Base-by-base conservation (phyloP, 2,797 vertebrate species). In the Lagodon rhomboides region DNA sequence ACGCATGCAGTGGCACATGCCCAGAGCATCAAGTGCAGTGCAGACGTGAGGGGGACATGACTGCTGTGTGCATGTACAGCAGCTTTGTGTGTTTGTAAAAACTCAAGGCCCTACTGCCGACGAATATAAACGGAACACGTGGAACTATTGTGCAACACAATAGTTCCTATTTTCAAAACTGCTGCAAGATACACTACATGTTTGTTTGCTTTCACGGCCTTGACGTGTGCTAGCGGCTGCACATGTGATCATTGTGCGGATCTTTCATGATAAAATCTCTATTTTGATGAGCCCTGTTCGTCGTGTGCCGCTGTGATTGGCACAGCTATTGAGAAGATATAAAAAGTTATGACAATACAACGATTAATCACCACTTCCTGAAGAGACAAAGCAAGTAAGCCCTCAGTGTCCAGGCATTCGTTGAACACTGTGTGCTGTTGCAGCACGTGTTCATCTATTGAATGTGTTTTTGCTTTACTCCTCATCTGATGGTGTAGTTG, bases 1-100 rank as follows among this genome's bases (percentile, higher is more conserved):
- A 68, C 63, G 56, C 67, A 73, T 75, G 80, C 34, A 38, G 34
- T 25, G 12, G 34, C 43, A 69, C 49, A n/a, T 16, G 55, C 43
- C 49, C 53, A 51, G 25, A 30, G 64, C 34, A 43, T 73, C 6
- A 38, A 71, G 12, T 55, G 22, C 34, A 64, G 25, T n/a, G 54
- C 51, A 61, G 20, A 58, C 6, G 46, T 46, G 46, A 43, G 27
- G 68, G 44, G 44, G 61, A 41, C 23, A 18, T 64, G 43, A 54
- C 63, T 64, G 51, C 65, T 34, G 55, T 43, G 46, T 46, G 44
- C 49, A 51, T 30, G 54, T 38, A 53, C 46, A 49, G 13, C 20
- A 44, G 41, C 10, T 22, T 44, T 80, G 56, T 80, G 55, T 67
- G 44, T 70, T 38, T 11, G 38, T 11, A 38, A 8, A 38, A 38